phyloP scores from a whole-genome alignment of 2,888 invertebrate genomes.

The Frankliniella intonsa region DNA sequence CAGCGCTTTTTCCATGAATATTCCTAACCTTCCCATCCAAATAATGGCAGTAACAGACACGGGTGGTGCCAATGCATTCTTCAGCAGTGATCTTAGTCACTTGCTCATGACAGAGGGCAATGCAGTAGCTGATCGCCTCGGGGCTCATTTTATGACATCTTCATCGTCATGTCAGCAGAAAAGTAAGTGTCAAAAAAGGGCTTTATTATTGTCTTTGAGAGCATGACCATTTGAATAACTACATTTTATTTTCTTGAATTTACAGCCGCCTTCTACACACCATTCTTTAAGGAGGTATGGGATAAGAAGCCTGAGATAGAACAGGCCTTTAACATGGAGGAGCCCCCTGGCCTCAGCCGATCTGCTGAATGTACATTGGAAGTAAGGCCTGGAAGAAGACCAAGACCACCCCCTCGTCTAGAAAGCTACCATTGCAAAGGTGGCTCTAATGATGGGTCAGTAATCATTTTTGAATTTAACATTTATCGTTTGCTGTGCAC shows the following conservation, averaged over 20 bases:
- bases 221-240: no score
- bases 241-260: slow-evolving; percentile 35
- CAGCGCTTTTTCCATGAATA: slow-evolving; percentile 89
- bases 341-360: slow-evolving; percentile 56
- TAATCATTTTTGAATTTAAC: background rate
- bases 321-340: slow-evolving; percentile 84
- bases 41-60: slow-evolving; percentile 90
- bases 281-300: slow-evolving; percentile 95
- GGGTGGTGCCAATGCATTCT: slow-evolving; percentile 83
- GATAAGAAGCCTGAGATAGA: slow-evolving; percentile 93
- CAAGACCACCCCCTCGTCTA: slow-evolving; percentile 66
- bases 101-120: slow-evolving; percentile 90
- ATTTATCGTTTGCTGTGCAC: background rate
- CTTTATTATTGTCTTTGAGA: slow-evolving; percentile 27
- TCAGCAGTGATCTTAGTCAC: slow-evolving; percentile 84
- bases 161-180: slow-evolving; percentile 79
- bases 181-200: slow-evolving; percentile 54
- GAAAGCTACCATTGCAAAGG: slow-evolving; percentile 71
- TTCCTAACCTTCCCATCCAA: slow-evolving; percentile 88
- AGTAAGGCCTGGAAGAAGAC: slow-evolving; percentile 48
- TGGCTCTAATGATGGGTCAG: slow-evolving; percentile 42
- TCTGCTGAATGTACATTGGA: slow-evolving; percentile 67
- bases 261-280: slow-evolving; percentile 87
- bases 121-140: slow-evolving; percentile 80
- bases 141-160: slow-evolving; percentile 89